These are phyloP conservation scores for Catamblyrhynchus diadema DNA, from an alignment of 2,797 vertebrate genomes.

Conservation along the genomic window DNA sequence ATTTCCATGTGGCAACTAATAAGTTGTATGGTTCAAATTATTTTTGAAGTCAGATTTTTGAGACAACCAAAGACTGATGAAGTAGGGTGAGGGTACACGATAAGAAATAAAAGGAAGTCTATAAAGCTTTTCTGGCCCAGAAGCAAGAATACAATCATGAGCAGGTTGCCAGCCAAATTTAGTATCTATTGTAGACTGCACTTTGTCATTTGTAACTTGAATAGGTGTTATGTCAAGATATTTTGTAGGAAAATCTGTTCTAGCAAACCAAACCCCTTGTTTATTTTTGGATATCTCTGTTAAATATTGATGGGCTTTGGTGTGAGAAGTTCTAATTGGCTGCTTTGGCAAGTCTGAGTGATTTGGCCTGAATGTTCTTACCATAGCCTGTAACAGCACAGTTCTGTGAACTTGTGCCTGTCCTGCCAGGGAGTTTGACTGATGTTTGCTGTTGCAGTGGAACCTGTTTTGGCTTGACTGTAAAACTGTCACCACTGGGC, in stretches of 20 bases:
- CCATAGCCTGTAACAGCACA: not conserved
- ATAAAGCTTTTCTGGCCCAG: not conserved
- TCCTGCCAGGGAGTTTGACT: not conserved
- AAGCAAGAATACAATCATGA: not conserved
- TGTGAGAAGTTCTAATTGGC: conserved; percentile 16
- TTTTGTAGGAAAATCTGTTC: not conserved
- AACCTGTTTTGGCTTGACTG: not conserved
- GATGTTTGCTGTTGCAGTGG: not conserved
- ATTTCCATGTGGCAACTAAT: not conserved
- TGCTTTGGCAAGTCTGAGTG: not conserved
- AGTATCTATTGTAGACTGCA: not conserved
- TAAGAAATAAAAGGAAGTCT: not conserved
- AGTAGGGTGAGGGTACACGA: not conserved
- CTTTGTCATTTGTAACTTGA: not conserved
- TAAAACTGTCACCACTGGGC: not conserved
- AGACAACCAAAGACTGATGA: not conserved
- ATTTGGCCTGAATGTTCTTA: not conserved
- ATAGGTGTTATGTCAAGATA: not conserved
- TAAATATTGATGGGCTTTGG: conserved; percentile 17
- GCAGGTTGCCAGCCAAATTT: not conserved
- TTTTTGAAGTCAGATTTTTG: not conserved
- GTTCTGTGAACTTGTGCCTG: not conserved
- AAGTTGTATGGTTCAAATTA: not conserved
- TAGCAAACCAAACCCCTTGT: not conserved
- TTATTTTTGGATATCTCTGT: not conserved